Percentiles rank a stretch among this genome's conserved stretches.
These are phyloP conservation scores for Tenthredo distinguenda DNA, from an alignment of 2,888 invertebrate genomes.

Conservation along the genomic window DNA sequence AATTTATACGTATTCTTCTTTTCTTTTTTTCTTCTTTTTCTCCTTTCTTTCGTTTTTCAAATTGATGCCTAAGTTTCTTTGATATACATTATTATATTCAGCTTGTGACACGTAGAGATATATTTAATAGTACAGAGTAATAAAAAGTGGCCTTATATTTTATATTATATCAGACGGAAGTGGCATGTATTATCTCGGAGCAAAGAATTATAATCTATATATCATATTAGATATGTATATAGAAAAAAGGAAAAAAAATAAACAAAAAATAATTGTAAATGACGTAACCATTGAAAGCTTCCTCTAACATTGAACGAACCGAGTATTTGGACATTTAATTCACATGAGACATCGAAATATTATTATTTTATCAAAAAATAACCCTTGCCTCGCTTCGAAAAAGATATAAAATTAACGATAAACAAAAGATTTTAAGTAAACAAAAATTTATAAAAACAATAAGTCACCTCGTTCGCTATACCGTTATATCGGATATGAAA, in stretches of 20 bases:
- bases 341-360: constrained; percentile 14
- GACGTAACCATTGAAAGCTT: constrained; percentile 23
- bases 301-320: background rate
- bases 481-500: background rate
- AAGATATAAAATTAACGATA: background rate
- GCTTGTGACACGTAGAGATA: background rate
- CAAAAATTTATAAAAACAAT: background rate
- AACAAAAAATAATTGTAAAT: background rate
- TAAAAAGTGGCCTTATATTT: constrained; percentile 6
- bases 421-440: background rate
- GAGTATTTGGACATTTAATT: constrained; percentile 33
- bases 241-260: background rate
- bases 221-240: background rate
- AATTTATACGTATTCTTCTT: background rate
- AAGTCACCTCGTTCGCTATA: background rate
- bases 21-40: background rate
- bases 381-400: background rate
- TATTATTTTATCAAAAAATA: constrained; percentile 5
- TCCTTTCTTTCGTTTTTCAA: background rate
- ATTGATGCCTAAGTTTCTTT: background rate
- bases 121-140: background rate
- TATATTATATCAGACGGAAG: constrained; percentile 34
- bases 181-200: constrained; percentile 7
- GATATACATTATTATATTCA: constrained; percentile 4
- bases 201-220: background rate